Evolutionary conservation across 1,140 invertebrate species (phyloP), one percentile per base, ranked within the genome.

Genomic region (Carposina sasakii): DNA sequence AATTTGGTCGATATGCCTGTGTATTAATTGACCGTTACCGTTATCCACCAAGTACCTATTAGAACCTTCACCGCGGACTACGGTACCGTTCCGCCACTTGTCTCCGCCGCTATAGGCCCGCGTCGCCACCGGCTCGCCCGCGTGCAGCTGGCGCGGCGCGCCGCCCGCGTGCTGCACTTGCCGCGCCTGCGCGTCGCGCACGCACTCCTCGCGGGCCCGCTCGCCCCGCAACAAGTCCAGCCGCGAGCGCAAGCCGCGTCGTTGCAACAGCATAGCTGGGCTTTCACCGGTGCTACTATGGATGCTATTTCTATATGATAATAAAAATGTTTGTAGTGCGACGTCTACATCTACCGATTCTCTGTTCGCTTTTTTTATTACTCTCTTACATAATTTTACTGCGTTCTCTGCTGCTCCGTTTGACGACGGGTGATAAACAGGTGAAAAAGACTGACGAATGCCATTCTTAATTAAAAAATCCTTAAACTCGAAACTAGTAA

Each of bases 191-290:
- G 12, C 17, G 15, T 31, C 15, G 13, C n/a, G n/a, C 2, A 44
- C 41, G 15, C 17, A 17, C 19, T 44, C 17, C 21, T 30, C 24
- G 16, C 30, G 3, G 19, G 30, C 15, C 3, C 41, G 23, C 15
- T 26, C 24, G 12, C 24, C 15, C 21, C 17, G 30, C 17, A 44
- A 44, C 26, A 44, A 19, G 26, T 44, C 41, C 17, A 44, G 21
- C 6, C 41, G n/a, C 6, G 13, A 20, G 5, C 41, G n/a, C n/a
- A 44, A 12, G 3, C 6, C 20, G 3, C 41, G 16, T 16, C 26
- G 41, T 19, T 44, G 41, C 21, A 44, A 31, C 10, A 46, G 21
- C n/a, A 34, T 31, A 17, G 43, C 30, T 22, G 43, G 43, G 15
- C 30, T n/a, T 3, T 12, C n/a, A 0, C 43, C 43, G 13, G 43